Evolutionary conservation across 2,113 vertebrate species (phyloP).

Genomic region (Thryonomys swinderianus): DNA sequence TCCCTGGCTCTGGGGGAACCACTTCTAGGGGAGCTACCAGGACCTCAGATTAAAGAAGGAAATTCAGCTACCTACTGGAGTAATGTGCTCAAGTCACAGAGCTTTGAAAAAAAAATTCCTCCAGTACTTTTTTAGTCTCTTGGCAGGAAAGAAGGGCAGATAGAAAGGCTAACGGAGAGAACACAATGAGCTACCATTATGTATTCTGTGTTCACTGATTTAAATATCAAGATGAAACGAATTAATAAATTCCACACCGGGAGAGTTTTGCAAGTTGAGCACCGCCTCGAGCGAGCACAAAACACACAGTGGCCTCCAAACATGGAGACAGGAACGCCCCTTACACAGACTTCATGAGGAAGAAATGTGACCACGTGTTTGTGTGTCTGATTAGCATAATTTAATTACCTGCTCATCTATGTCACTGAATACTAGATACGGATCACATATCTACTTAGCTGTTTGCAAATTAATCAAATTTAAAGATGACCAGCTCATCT

Average conservation of each 20-base stretch:
- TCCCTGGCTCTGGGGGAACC: background rate
- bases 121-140: background rate
- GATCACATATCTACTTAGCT: background rate
- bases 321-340: background rate
- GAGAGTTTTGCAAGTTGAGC: slow-evolving; percentile 52
- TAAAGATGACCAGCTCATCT: background rate
- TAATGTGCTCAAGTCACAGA: slow-evolving; percentile 5
- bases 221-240: slow-evolving; percentile 54
- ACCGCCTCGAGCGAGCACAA: slow-evolving; percentile 52
- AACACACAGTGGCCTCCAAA: slow-evolving; percentile 61
- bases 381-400: slow-evolving; percentile 32
- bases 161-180: slow-evolving; percentile 30
- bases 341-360: slow-evolving; percentile 63
- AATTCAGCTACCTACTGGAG: background rate
- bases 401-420: slow-evolving; percentile 51
- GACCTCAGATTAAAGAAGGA: slow-evolving; percentile 19
- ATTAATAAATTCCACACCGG: slow-evolving; percentile 42
- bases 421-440: slow-evolving; percentile 43
- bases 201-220: slow-evolving; percentile 57
- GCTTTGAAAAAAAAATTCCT: background rate
- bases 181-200: background rate
- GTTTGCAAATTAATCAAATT: slow-evolving; percentile 34
- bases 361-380: slow-evolving; percentile 39
- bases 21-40: background rate
- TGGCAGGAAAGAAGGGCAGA: background rate